Base-by-base conservation (phyloP, 2,888 invertebrate genomes). In the Microchrysa polita region DNA sequence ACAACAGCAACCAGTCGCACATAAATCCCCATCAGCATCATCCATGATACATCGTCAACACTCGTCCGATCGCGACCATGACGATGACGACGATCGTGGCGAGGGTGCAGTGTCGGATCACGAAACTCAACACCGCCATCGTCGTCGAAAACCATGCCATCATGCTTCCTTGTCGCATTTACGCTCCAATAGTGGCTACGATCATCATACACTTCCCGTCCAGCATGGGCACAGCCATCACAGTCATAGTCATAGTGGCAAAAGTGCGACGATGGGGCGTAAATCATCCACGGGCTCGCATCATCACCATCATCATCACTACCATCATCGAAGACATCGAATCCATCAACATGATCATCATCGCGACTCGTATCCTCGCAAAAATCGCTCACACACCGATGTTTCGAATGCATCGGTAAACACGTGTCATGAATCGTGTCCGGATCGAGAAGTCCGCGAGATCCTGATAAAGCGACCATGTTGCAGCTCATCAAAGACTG, bases 341-440 rank as follows among this genome's bases (percentile, higher is more conserved):
- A 23, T 23, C 59, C 57, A 60, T 23, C 77, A 78, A 60, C 76
- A 78, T 74, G 76, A 77, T 65, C 77, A 78, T 74, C 74, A 77
- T 53, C 73, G 73, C 44, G 74, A 74, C 18, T 75, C 76, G 73
- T 83, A 84, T 74, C 77, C 81, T 73, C 81, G 83, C 9, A 81
- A 82, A 0, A 84, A 84, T 77, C 82, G 83, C 59, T 84, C 84
- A 0, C 81, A 82, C 2, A 84, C 83, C 22, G 84, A 84, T 74
- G 79, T 84, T 5, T 84, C 84, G 40, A 80, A 81, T 71, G 80
- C 81, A 10, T 82, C 83, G 16, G 79, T 83, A 12, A 80, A 80
- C 27, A 80, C 80, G 9, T 84, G 83, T 67, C 83, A 83, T 77
- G 84, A 84, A 74, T 78, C 80, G 0, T 83, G 83, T 48, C 78